phyloP scores from a whole-genome alignment of 2,888 invertebrate species.

The Melieria picta region DNA sequence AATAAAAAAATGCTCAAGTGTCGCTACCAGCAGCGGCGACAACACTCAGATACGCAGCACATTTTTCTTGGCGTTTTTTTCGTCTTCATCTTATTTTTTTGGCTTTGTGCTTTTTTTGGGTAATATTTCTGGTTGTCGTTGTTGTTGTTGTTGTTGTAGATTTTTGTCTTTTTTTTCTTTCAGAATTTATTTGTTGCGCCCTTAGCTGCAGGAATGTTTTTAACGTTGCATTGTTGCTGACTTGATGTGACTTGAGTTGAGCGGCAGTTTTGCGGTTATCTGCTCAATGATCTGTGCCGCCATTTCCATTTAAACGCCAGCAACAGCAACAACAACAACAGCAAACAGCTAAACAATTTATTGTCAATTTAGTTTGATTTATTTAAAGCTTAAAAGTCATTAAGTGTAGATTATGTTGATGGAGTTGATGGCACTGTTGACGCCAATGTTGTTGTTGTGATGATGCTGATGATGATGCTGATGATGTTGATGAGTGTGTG shows the following conservation, averaged over 20 bases:
- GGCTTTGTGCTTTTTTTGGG: conserved; percentile 6
- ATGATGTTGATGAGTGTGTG: no score
- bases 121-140: conserved; percentile 17
- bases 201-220: no score
- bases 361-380: conserved; percentile 50
- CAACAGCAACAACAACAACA: not conserved
- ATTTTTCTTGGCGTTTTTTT: not conserved
- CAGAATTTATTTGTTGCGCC: no score
- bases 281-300: conserved; percentile 11
- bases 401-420: conserved; percentile 35
- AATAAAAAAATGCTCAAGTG: conserved; percentile 3
- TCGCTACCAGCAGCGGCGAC: conserved; percentile 21
- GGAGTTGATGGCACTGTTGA: conserved; percentile 7
- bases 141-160: conserved; percentile 30
- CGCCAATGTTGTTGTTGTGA: not conserved
- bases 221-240: no score
- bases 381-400: conserved; percentile 39
- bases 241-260: no score
- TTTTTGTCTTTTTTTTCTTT: conserved; percentile 9
- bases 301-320: conserved; percentile 2
- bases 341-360: conserved; percentile 42
- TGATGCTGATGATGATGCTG: no score
- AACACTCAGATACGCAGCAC: conserved; percentile 21
- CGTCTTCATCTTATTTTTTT: not conserved
- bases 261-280: conserved; percentile 22